Conservation (phyloP, 1,140 invertebrate species). For the Stegodyphus dumicola region DNA sequence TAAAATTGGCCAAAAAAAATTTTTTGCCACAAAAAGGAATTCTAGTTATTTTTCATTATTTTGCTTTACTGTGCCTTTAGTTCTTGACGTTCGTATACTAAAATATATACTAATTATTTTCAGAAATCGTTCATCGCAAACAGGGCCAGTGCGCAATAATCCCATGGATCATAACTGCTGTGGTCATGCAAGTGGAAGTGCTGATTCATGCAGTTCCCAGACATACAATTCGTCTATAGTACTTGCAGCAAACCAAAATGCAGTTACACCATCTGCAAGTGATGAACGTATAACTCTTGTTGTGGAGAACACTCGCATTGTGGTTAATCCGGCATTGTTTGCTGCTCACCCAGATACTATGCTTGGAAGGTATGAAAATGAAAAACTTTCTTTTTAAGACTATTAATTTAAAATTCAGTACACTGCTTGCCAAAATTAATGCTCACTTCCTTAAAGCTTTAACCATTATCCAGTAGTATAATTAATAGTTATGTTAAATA, state of each 20-base stretch:
- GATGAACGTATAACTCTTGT: slow-evolving; percentile 89
- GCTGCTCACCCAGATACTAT: slow-evolving; percentile 92
- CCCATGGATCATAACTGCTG: slow-evolving; percentile 29
- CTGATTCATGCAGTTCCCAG: neutral
- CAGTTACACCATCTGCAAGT: slow-evolving; percentile 64
- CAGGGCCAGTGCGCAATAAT: slow-evolving; percentile 64
- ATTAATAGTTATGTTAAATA: too few relatives aligned
- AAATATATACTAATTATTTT: slow-evolving; percentile 7
- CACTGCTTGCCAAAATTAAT: too few relatives aligned
- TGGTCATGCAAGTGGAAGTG: slow-evolving; percentile 1
- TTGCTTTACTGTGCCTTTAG: too few relatives aligned
- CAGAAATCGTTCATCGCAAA: slow-evolving; percentile 53
- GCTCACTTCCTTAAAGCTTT: too few relatives aligned
- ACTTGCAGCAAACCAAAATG: slow-evolving; percentile 50
- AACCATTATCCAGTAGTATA: too few relatives aligned
- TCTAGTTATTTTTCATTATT: too few relatives aligned
- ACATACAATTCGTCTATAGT: slow-evolving; percentile 13
- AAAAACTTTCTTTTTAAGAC: slow-evolving; percentile 9
- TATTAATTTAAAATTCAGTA: neutral
- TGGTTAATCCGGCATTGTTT: slow-evolving; percentile 91
- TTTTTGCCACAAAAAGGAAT: too few relatives aligned
- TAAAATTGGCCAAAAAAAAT: too few relatives aligned
- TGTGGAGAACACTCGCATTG: slow-evolving; percentile 92
- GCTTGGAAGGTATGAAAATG: slow-evolving; percentile 77
- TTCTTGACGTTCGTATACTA: too few relatives aligned